Evolutionary conservation across 2,797 vertebrate species (phyloP).

Genomic region (Valencia hispanica): DNA sequence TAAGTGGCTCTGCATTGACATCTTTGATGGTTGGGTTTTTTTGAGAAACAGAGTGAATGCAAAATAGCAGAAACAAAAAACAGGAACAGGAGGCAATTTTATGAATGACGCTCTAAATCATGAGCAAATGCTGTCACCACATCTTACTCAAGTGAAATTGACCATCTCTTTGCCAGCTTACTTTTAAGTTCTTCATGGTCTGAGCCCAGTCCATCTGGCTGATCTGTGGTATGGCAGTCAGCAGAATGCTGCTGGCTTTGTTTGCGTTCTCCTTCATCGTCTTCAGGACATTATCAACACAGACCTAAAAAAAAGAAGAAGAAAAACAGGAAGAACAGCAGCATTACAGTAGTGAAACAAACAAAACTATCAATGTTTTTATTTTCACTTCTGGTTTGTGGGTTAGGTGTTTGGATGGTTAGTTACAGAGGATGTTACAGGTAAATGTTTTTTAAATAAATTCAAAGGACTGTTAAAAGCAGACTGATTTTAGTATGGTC

Average conservation of each 20-base stretch:
- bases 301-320: slow-evolving; percentile 82
- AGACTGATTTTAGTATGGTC: neutral
- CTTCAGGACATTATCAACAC: slow-evolving; percentile 95
- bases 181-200: slow-evolving; percentile 86
- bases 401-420: neutral
- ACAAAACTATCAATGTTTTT: neutral
- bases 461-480: neutral
- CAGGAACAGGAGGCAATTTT: neutral
- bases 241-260: slow-evolving; percentile 95
- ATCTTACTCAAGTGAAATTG: slow-evolving; percentile 18
- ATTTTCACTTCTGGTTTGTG: neutral
- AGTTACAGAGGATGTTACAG: too few species aligned
- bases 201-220: slow-evolving; percentile 91
- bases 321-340: neutral
- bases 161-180: slow-evolving; percentile 69
- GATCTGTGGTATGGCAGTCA: slow-evolving; percentile 93
- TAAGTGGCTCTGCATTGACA: neutral
- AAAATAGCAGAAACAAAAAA: neutral
- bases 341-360: neutral
- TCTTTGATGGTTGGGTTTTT: neutral
- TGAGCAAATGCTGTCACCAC: slow-evolving; percentile 29
- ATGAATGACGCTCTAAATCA: neutral
- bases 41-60: neutral
- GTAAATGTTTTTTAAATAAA: neutral
- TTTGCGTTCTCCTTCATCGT: slow-evolving; percentile 96